Evolutionary conservation across 2,888 invertebrate species (phyloP).

Genomic region (Graphium colonna): DNA sequence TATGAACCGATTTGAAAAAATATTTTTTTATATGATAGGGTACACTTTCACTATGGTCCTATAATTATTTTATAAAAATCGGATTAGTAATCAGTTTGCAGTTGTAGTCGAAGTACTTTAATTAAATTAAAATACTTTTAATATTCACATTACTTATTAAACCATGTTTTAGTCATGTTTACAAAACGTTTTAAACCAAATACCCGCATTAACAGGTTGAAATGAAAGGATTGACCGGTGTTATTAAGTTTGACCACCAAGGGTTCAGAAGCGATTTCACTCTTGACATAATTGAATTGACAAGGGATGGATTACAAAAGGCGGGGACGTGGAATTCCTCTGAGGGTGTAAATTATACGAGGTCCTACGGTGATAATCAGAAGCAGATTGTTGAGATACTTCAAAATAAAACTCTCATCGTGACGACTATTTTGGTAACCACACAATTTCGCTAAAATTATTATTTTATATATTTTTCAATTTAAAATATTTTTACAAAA

Average conservation of each 20-base stretch:
- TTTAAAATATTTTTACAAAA: too few relatives aligned
- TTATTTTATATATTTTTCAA: too few relatives aligned
- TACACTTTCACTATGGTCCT: too few relatives aligned
- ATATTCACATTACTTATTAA: too few relatives aligned
- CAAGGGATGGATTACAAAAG: conserved; percentile 89
- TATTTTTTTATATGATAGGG: too few relatives aligned
- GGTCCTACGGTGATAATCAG: conserved; percentile 91
- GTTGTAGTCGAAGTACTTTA: too few relatives aligned
- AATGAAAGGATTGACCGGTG: conserved; percentile 95
- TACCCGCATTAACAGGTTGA: conserved; percentile 82
- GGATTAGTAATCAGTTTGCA: too few relatives aligned
- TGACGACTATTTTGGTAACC: conserved; percentile 92
- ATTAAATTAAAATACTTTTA: too few relatives aligned
- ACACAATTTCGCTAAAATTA: too few relatives aligned
- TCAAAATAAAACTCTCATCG: conserved; percentile 94
- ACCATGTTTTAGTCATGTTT: too few relatives aligned
- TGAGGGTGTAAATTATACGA: conserved; percentile 92
- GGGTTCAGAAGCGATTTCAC: conserved; percentile 95
- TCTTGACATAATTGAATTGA: conserved; percentile 94
- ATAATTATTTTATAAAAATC: too few relatives aligned
- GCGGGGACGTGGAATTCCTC: conserved; percentile 95
- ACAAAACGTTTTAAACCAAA: background rate
- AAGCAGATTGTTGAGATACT: conserved; percentile 93
- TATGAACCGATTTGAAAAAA: too few relatives aligned
- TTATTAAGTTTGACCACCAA: conserved; percentile 95